phyloP scores from a whole-genome alignment of 2,797 vertebrate genomes.

The Tadarida brasiliensis region DNA sequence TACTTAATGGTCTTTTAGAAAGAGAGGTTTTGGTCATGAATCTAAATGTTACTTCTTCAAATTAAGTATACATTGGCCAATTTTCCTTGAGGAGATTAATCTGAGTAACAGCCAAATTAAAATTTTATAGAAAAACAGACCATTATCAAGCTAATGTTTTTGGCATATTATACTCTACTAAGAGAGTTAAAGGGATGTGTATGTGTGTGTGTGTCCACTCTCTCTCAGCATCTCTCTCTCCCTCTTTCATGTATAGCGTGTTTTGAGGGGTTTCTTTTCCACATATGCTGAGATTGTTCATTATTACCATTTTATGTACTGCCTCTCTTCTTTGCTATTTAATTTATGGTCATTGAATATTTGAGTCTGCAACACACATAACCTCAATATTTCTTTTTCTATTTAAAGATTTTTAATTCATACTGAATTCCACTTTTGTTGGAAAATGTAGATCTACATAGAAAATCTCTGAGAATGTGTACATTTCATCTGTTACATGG shows the following conservation, averaged over 20 bases:
- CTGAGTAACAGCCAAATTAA: not conserved
- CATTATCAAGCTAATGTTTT: not conserved
- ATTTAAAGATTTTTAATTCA: not conserved
- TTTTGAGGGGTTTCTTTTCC: not conserved
- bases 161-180: not conserved
- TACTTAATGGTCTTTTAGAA: slow-evolving; percentile 36
- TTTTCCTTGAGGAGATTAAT: slow-evolving; percentile 29
- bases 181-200: not conserved
- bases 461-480: not conserved
- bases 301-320: not conserved
- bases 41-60: not conserved
- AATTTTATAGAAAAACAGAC: not conserved
- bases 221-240: too few species aligned
- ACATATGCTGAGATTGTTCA: not conserved
- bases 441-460: not conserved
- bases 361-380: not conserved
- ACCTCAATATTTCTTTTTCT: not conserved
- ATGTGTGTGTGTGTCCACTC: not conserved
- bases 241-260: too few species aligned
- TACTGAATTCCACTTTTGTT: not conserved
- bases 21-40: not conserved
- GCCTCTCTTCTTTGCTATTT: not conserved
- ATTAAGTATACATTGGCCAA: not conserved
- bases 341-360: not conserved
- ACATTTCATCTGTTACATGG: not conserved